Percentiles rank a stretch among this genome's conserved stretches.
These are phyloP conservation scores for Protodeltote pygarga DNA, from an alignment of 2,888 invertebrate species.

Conservation along the genomic window DNA sequence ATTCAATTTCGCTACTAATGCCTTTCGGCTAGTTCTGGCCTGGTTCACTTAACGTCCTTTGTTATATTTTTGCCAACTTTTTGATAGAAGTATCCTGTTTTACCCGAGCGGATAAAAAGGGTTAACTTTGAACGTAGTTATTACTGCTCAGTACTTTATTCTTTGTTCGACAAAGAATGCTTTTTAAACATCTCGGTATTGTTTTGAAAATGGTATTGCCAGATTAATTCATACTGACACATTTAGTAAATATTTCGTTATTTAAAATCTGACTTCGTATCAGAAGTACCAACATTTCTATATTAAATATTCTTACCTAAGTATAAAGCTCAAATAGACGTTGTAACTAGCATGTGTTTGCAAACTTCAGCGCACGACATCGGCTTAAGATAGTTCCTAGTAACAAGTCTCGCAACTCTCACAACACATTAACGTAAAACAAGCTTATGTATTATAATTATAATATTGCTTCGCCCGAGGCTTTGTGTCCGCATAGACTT, in stretches of 20 bases:
- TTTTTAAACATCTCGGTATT: no score
- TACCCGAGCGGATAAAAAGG: neutral
- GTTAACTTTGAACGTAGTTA: neutral
- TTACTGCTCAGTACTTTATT: no score
- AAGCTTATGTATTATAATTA: conserved; percentile 1
- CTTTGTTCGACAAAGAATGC: no score
- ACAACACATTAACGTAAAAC: conserved; percentile 13
- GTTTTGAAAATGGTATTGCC: no score
- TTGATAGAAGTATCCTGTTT: neutral
- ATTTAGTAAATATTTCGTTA: no score
- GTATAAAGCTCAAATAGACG: conserved; percentile 2
- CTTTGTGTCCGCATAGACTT: no score
- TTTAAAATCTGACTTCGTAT: no score
- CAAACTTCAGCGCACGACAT: conserved; percentile 15
- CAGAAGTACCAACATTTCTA: no score
- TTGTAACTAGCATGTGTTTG: conserved; percentile 17
- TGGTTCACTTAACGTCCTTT: conserved; percentile 8
- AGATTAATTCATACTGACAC: no score
- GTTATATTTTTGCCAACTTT: conserved; percentile 4
- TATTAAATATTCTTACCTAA: no score
- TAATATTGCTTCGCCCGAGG: no score
- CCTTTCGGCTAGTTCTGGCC: conserved; percentile 45
- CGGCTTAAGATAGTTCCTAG: conserved; percentile 27
- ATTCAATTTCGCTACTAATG: conserved; percentile 49
- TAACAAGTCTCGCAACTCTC: conserved; percentile 20